Evolutionary conservation across 2,888 invertebrate genomes (phyloP), one percentile per base, ranked within the genome.

Genomic region (Drosophila cracens): DNA sequence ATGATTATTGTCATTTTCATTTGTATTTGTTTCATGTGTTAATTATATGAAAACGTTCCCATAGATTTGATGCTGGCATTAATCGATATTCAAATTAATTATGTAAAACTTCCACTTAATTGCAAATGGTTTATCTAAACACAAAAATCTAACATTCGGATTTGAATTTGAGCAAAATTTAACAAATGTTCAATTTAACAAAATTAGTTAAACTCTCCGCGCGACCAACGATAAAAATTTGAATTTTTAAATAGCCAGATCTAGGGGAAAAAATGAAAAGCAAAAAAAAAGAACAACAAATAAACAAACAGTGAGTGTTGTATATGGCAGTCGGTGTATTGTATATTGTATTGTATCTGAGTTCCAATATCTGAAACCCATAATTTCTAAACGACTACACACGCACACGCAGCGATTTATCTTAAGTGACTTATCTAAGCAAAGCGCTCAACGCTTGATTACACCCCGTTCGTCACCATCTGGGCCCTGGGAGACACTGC

Each of bases 371-470:
- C 87, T 80, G 78, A 80, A 74, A 80, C 61, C 87, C 80, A 88
- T 88, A 85, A 88, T 74, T 88, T 86, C 74, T 79, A 77, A 79
- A 74, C 60, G 70, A 81, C 76, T 72, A 62, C 63, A 72, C 69
- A 61, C 75, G 61, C 73, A 70, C 64, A 79, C 70, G 27, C 74
- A 63, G 60, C 79, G 87, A 85, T 83, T 88, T 85, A 88, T 85
- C 87, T 85, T 56, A 74, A 74, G 76, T 74, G 89, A 88, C 83
- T 85, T 85, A 85, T 81, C 89, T 86, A 83, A 86, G 83, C 86
- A 88, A 88, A 85, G 74, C 79, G 83, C 78, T 82, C 76, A 67
- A 58, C 83, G 73, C 80, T 83, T 83, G 87, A 85, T 85, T 85
- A 83, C 74, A 67, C n/a, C 66, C 74, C 74, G 64, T 54, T 61